Evolutionary conservation across 2,888 invertebrate genomes (phyloP).

Genomic region (Pristionchus entomophagus): DNA sequence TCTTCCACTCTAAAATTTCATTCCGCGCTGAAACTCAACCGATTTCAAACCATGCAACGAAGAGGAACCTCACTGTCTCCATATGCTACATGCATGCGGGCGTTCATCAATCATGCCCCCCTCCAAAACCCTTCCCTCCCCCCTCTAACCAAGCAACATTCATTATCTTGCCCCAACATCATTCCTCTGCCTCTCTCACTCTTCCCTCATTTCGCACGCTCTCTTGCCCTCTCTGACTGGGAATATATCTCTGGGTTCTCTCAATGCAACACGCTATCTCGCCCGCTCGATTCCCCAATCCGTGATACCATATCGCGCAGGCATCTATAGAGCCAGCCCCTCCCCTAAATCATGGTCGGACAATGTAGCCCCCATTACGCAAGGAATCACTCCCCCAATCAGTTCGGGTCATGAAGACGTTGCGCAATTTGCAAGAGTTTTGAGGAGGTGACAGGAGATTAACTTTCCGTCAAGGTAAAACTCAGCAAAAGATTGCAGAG

Average conservation of each 20-base stretch:
- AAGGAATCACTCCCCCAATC: background rate
- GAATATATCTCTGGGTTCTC: background rate
- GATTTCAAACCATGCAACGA: conserved; percentile 13
- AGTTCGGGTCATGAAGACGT: background rate
- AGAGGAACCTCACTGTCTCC: background rate
- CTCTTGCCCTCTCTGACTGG: too few relatives aligned
- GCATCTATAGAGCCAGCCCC: conserved; percentile 34
- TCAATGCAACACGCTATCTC: background rate
- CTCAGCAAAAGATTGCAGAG: too few relatives aligned
- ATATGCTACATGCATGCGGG: conserved; percentile 20
- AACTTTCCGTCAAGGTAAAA: background rate
- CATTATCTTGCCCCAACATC: background rate
- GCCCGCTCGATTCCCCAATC: background rate
- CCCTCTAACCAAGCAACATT: conserved; percentile 23
- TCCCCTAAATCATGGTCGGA: background rate
- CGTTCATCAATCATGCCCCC: conserved; percentile 2
- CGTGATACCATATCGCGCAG: conserved; percentile 7
- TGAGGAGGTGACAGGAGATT: background rate
- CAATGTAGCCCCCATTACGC: background rate
- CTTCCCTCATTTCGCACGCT: too few relatives aligned
- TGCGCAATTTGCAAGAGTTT: background rate
- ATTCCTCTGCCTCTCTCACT: background rate
- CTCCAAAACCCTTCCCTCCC: background rate
- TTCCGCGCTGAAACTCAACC: too few relatives aligned
- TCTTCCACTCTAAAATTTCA: too few relatives aligned